Percentiles rank a stretch among this genome's conserved stretches.
These are phyloP conservation scores for Prochilodus magdalenae DNA, from an alignment of 2,113 vertebrate genomes.

Conservation along the genomic window DNA sequence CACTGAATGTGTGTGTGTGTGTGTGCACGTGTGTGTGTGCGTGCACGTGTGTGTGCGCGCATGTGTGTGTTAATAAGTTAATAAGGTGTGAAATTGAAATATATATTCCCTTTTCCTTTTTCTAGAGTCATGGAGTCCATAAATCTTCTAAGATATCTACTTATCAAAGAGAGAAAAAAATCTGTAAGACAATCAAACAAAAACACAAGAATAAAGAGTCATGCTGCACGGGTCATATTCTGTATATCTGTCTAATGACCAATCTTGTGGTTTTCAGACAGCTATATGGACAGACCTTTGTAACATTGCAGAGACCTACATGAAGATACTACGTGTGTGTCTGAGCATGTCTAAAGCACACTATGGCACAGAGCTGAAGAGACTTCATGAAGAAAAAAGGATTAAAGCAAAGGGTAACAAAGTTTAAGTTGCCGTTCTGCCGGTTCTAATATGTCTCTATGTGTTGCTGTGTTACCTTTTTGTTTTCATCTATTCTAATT, in stretches of 20 bases:
- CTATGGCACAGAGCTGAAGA: conserved; percentile 87
- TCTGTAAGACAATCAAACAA: conserved; percentile 28
- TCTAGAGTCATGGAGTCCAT: conserved; percentile 91
- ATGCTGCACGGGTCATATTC: neutral
- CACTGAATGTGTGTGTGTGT: too few species aligned
- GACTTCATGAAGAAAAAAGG: conserved; percentile 79
- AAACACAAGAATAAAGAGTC: neutral
- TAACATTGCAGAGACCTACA: conserved; percentile 82
- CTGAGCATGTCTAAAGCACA: conserved; percentile 89
- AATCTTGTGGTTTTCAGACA: conserved; percentile 69
- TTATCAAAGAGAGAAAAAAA: conserved; percentile 83
- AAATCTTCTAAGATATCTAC: conserved; percentile 89
- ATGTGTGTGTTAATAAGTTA: too few species aligned
- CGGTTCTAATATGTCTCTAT: too few species aligned
- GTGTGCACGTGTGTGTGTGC: too few species aligned
- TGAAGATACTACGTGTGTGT: conserved; percentile 85
- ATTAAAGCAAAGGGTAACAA: conserved; percentile 76
- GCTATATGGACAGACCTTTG: conserved; percentile 83
- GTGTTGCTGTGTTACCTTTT: neutral
- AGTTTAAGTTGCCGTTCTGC: neutral
- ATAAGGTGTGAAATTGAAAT: too few species aligned
- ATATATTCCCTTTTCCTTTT: conserved; percentile 3
- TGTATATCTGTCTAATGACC: neutral
- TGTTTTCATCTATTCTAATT: neutral
- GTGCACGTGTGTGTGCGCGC: too few species aligned